These are phyloP conservation scores for Stegastes partitus DNA, from an alignment of 2,113 vertebrate species.

Conservation along the genomic window DNA sequence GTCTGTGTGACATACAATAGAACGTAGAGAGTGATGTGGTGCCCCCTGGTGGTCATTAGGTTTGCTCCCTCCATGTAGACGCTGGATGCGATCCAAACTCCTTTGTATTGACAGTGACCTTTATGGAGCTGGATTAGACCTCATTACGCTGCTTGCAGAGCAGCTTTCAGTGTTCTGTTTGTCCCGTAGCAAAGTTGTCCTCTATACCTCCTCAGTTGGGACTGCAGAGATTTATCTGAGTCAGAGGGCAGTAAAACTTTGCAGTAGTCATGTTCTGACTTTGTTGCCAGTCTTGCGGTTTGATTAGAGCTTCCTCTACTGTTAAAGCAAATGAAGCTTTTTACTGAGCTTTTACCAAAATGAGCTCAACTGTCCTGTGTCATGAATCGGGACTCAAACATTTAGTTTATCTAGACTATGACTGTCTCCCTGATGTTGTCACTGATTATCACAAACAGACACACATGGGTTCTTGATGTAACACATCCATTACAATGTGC, in stretches of 20 bases:
- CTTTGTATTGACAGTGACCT: constrained; percentile 28
- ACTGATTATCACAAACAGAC: neutral
- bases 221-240: constrained; percentile 19
- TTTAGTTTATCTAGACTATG: neutral
- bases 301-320: neutral
- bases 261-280: neutral
- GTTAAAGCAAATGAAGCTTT: neutral
- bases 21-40: constrained; percentile 11
- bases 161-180: neutral
- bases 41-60: constrained; percentile 63
- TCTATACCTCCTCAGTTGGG: constrained; percentile 21
- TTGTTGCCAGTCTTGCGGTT: neutral
- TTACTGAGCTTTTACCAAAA: neutral
- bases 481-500: constrained; percentile 9
- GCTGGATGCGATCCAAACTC: constrained; percentile 38
- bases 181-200: constrained; percentile 22
- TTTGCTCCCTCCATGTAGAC: neutral
- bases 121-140: constrained; percentile 11
- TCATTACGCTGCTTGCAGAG: constrained; percentile 8
- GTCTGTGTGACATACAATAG: neutral
- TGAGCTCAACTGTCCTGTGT: neutral
- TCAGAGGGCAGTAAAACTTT: constrained; percentile 15
- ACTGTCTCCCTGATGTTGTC: neutral
- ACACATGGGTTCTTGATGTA: neutral
- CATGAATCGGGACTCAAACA: neutral